A percentile compares a stretch with the other conserved stretches of the same genome.
phyloP scores from a whole-genome alignment of 2,113 vertebrate genomes.

The Chloropsis hardwickii region DNA sequence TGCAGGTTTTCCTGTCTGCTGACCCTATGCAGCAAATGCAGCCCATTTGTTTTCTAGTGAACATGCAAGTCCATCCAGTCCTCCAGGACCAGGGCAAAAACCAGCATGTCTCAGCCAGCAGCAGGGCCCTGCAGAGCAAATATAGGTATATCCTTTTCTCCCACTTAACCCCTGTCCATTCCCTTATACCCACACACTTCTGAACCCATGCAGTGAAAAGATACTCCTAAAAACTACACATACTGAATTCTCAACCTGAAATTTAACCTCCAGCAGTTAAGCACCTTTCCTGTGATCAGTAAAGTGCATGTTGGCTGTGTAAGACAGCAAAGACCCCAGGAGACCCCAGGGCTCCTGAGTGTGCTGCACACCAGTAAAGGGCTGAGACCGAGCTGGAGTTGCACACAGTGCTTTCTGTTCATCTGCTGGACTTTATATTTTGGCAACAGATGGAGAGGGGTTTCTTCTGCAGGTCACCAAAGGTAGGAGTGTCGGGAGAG shows the following conservation, averaged over 20 bases:
- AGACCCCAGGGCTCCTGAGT: neutral
- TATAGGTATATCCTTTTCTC: neutral
- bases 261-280: neutral
- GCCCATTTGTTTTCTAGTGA: neutral
- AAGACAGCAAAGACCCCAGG: neutral
- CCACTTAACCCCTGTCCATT: neutral
- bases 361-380: neutral
- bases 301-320: neutral
- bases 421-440: neutral
- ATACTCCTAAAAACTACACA: neutral
- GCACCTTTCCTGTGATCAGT: neutral
- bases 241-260: neutral
- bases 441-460: neutral
- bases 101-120: neutral
- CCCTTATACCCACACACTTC: neutral
- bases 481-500: neutral
- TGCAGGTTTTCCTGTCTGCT: neutral
- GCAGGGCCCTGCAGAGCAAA: neutral
- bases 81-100: neutral
- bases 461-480: neutral
- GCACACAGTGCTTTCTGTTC: neutral
- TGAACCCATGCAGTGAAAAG: neutral
- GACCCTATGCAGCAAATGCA: neutral
- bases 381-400: accelerated
- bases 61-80: neutral